These are phyloP conservation scores for Nerophis lumbriciformis DNA, from an alignment of 2,113 vertebrate species.

Conservation along the genomic window DNA sequence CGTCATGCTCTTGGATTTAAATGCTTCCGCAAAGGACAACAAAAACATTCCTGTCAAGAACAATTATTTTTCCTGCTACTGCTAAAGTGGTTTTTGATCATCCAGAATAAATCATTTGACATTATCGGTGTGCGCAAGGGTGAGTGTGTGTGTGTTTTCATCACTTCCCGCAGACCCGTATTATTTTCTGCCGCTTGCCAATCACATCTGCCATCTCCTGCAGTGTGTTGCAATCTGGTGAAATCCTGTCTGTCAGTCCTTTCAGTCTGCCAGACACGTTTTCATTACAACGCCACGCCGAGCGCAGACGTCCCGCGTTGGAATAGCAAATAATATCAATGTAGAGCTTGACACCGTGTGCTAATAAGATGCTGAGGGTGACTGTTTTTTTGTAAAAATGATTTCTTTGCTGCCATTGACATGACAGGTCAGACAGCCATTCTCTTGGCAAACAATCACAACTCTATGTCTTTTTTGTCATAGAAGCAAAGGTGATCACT, in stretches of 20 bases:
- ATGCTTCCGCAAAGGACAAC: constrained; percentile 18
- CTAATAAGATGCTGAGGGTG: constrained; percentile 12
- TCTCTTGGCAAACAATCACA: no score
- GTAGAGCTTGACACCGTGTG: constrained; percentile 19
- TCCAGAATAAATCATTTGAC: constrained; percentile 14
- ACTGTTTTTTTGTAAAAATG: background rate
- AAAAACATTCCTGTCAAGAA: constrained; percentile 23
- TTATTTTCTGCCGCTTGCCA: constrained; percentile 38
- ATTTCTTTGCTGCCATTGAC: no score
- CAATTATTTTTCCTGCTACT: constrained; percentile 19
- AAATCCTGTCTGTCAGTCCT: constrained; percentile 42
- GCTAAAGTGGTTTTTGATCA: constrained; percentile 11
- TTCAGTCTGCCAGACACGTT: constrained; percentile 51
- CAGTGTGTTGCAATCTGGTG: constrained; percentile 44
- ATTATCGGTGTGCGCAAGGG: constrained; percentile 11
- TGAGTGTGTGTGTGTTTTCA: constrained; percentile 2
- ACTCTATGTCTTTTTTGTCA: no score
- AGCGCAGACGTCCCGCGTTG: constrained; percentile 30
- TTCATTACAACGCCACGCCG: constrained; percentile 48
- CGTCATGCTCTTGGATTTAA: constrained; percentile 23
- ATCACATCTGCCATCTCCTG: constrained; percentile 41
- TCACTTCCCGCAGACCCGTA: constrained; percentile 23
- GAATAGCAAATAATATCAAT: constrained; percentile 33
- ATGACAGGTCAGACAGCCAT: no score
- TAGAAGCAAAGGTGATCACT: no score